A percentile compares a stretch with the other conserved stretches of the same genome.
Conservation (phyloP, 2,888 invertebrate genomes). For the Marasmarcha lunaedactyla region DNA sequence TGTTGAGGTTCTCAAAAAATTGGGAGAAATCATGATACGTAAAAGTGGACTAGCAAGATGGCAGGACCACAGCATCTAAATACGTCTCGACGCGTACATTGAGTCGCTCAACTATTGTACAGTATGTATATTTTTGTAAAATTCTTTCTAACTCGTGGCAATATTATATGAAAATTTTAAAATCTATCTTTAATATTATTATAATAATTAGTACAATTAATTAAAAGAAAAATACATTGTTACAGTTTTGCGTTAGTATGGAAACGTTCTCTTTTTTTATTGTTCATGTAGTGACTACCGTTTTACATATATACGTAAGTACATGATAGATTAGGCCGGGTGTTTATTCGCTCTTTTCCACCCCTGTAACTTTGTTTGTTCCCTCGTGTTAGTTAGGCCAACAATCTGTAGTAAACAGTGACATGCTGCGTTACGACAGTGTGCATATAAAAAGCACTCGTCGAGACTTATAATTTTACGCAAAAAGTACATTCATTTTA, state of each 20-base stretch:
- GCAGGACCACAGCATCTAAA: too few relatives aligned
- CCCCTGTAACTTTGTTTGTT: not conserved
- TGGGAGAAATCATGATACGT: too few relatives aligned
- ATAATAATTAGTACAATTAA: conserved; percentile 61
- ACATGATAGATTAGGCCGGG: conserved; percentile 1
- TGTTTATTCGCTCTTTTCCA: not conserved
- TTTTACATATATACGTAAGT: conserved; percentile 5
- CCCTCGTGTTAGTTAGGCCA: not conserved
- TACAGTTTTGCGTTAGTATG: not conserved
- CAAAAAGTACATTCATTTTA: not conserved
- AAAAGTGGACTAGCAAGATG: too few relatives aligned
- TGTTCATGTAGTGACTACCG: conserved; percentile 11
- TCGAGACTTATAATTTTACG: too few relatives aligned
- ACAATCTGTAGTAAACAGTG: not conserved
- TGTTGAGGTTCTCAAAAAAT: conserved; percentile 2
- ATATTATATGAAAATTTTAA: conserved; percentile 52
- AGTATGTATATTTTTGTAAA: conserved; percentile 69
- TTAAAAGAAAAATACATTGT: conserved; percentile 13
- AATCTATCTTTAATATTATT: conserved; percentile 51
- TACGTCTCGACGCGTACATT: conserved; percentile 13
- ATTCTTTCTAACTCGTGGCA: conserved; percentile 63
- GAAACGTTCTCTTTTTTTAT: conserved; percentile 16
- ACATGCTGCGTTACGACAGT: not conserved
- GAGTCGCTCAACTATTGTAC: conserved; percentile 62
- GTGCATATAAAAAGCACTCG: not conserved